phyloP scores from a whole-genome alignment of 1,140 invertebrate genomes.

The Pteromalus puparum region DNA sequence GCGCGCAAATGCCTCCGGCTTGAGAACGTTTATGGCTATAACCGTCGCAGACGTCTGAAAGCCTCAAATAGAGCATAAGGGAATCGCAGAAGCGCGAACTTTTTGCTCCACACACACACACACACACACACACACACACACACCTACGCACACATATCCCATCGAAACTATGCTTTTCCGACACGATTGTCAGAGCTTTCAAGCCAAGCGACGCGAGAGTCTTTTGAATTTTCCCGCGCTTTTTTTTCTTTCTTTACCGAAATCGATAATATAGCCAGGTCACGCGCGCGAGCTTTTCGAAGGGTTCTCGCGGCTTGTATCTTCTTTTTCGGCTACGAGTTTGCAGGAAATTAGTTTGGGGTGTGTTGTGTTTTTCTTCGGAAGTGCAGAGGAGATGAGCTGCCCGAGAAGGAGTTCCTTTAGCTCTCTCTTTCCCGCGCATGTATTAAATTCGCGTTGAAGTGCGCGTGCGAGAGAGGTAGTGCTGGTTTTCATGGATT shows the following conservation, averaged over 20 bases:
- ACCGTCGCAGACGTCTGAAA: neutral
- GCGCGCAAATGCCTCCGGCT: neutral
- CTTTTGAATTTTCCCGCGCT: neutral
- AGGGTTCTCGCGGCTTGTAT: no score
- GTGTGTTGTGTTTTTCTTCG: neutral
- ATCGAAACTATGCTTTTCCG: no score
- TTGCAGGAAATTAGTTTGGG: neutral
- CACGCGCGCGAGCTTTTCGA: neutral
- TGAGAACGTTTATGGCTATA: neutral
- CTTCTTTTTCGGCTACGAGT: no score
- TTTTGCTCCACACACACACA: neutral
- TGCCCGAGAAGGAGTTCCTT: neutral
- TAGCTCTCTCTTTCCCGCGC: no score
- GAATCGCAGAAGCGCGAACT: neutral
- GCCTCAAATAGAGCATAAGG: neutral
- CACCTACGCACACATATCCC: no score
- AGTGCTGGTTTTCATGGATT: neutral
- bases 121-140: neutral
- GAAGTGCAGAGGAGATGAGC: neutral
- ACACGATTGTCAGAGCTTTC: neutral
- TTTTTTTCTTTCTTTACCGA: neutral
- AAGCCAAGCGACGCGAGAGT: neutral
- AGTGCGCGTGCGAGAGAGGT: no score
- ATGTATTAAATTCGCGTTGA: neutral
- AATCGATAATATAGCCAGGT: neutral